phyloP scores from a whole-genome alignment of 2,888 invertebrate genomes.

The Plagiodera versicolora region DNA sequence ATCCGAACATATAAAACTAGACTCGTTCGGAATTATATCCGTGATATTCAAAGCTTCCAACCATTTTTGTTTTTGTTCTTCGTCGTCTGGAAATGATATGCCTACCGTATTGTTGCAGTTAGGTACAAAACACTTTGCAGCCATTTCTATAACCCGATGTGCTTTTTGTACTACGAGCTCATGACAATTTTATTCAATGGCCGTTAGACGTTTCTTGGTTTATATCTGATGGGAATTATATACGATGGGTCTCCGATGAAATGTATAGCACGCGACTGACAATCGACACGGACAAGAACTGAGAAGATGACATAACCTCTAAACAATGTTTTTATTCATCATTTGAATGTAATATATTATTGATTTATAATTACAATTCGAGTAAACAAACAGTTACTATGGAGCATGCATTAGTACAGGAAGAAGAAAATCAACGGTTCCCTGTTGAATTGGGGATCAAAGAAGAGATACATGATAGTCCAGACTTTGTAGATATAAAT shows the following conservation, averaged over 20 bases:
- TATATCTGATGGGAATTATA: neutral
- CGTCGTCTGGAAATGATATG: slow-evolving; percentile 44
- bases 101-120: slow-evolving; percentile 45
- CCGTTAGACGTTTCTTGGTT: slow-evolving; percentile 23
- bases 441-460: neutral
- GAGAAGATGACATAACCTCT: no score
- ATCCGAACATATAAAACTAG: slow-evolving; percentile 45
- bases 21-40: slow-evolving; percentile 27
- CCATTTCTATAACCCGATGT: slow-evolving; percentile 14
- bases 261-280: neutral
- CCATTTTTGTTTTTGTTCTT: slow-evolving; percentile 40
- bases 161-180: slow-evolving; percentile 19
- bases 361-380: no score
- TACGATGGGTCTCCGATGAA: neutral
- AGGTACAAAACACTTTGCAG: slow-evolving; percentile 45
- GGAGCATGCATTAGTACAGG: no score
- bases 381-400: no score
- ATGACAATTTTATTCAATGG: slow-evolving; percentile 30
- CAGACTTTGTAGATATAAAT: neutral
- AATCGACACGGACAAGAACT: no score
- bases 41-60: slow-evolving; percentile 39
- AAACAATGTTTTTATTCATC: no score
- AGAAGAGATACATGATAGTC: neutral
- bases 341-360: no score
- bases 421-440: neutral